Conservation (phyloP, 2,113 vertebrate genomes). For the Pituophis catenifer region DNA sequence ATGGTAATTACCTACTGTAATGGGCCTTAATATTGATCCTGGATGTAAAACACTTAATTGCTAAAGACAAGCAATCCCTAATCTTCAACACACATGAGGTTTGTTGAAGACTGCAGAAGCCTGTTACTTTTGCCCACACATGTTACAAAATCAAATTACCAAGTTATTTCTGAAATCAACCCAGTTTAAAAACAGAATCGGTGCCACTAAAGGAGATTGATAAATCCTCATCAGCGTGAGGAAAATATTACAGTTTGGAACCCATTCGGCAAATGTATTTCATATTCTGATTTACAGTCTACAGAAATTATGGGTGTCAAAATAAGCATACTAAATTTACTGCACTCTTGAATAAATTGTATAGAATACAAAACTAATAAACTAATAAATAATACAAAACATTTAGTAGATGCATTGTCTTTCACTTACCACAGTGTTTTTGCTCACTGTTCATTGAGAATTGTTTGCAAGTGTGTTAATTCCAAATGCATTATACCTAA, state of each 20-base stretch:
- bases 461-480: background rate
- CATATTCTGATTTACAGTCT: background rate
- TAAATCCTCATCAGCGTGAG: background rate
- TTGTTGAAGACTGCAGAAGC: background rate
- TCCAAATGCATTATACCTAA: slow-evolving; percentile 14
- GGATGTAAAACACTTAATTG: too few species aligned
- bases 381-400: background rate
- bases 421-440: slow-evolving; percentile 12
- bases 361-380: slow-evolving; percentile 19
- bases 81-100: background rate
- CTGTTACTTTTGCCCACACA: background rate
- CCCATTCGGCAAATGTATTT: background rate
- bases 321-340: background rate
- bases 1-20: too few species aligned
- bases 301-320: background rate
- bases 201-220: background rate
- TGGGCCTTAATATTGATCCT: too few species aligned
- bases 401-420: background rate
- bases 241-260: background rate
- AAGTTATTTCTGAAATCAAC: background rate
- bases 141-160: background rate
- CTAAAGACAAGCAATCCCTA: too few species aligned
- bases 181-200: background rate
- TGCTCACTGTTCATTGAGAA: slow-evolving; percentile 8
- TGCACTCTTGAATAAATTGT: background rate